phyloP scores from a whole-genome alignment of 2,797 vertebrate genomes.

The Galaxias olidus region DNA sequence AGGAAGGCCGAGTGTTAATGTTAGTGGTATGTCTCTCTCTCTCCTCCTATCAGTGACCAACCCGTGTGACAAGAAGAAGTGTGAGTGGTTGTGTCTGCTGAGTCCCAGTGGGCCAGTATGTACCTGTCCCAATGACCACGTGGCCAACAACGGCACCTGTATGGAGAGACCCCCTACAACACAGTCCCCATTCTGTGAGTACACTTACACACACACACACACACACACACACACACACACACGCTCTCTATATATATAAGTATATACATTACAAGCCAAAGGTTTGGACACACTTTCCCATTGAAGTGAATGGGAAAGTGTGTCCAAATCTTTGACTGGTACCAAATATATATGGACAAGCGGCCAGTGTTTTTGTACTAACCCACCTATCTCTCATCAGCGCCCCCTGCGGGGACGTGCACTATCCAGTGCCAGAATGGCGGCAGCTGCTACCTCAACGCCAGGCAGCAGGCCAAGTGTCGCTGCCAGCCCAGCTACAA shows the following conservation, averaged over 20 bases:
- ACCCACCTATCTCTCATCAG: slow-evolving; percentile 35
- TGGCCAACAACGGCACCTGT: slow-evolving; percentile 91
- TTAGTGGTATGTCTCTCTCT: slow-evolving; percentile 6
- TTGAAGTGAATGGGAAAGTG: too few species aligned
- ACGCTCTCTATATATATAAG: neutral
- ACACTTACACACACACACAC: neutral
- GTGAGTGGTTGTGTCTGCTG: slow-evolving; percentile 95
- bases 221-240: neutral
- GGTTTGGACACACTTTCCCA: too few species aligned
- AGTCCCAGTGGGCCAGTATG: slow-evolving; percentile 94
- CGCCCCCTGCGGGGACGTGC: slow-evolving; percentile 79
- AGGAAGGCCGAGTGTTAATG: too few species aligned
- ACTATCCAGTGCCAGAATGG: slow-evolving; percentile 87
- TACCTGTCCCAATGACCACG: slow-evolving; percentile 90
- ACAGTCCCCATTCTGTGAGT: slow-evolving; percentile 81
- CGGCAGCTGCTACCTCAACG: slow-evolving; percentile 93
- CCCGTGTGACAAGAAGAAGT: slow-evolving; percentile 97
- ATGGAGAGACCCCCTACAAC: slow-evolving; percentile 80
- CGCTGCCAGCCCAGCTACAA: slow-evolving; percentile 92
- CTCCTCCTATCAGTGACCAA: slow-evolving; percentile 79
- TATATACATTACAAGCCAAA: too few species aligned
- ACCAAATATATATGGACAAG: too few species aligned
- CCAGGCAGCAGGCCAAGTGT: slow-evolving; percentile 90
- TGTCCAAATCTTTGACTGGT: too few species aligned
- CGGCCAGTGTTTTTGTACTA: neutral